phyloP scores from a whole-genome alignment of 1,140 invertebrate species.

The Zophobas morio region DNA sequence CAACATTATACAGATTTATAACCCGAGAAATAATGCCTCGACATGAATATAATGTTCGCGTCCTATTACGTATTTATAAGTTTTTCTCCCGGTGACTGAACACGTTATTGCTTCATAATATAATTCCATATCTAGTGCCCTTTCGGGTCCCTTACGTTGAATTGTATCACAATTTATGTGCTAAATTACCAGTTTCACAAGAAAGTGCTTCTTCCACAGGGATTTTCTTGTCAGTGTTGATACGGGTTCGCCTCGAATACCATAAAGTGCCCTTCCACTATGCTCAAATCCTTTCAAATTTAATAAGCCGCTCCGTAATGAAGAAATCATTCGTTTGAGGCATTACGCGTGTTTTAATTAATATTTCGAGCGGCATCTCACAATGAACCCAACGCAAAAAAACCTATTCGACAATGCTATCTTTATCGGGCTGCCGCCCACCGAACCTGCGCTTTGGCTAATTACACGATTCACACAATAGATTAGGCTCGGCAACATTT shows the following conservation, averaged over 20 bases:
- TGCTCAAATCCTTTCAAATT: slow-evolving; percentile 38
- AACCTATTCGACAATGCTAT: not conserved
- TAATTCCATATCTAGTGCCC: slow-evolving; percentile 11
- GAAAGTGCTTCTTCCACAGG: slow-evolving; percentile 28
- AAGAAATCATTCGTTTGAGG: slow-evolving; percentile 42
- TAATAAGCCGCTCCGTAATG: slow-evolving; percentile 30
- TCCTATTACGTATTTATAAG: slow-evolving; percentile 40
- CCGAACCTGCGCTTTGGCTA: not conserved
- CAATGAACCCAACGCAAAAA: not conserved
- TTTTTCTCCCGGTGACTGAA: slow-evolving; percentile 19
- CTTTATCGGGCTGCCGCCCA: not conserved
- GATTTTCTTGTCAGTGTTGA: slow-evolving; percentile 42
- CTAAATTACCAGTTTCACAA: slow-evolving; percentile 22
- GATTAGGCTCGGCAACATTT: not conserved
- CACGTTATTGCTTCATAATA: slow-evolving; percentile 6
- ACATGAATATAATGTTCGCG: slow-evolving; percentile 43
- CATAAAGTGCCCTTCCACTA: slow-evolving; percentile 22
- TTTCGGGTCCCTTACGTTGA: slow-evolving; percentile 1
- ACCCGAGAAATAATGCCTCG: slow-evolving; percentile 44
- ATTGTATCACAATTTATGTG: slow-evolving; percentile 31
- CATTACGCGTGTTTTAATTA: slow-evolving; percentile 45
- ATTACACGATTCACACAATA: not conserved
- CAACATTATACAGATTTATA: slow-evolving; percentile 41
- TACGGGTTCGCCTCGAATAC: slow-evolving; percentile 35
- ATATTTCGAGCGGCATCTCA: slow-evolving; percentile 16